Conservation (phyloP, 2,113 vertebrate genomes). For the Sylvilagus bachmani region DNA sequence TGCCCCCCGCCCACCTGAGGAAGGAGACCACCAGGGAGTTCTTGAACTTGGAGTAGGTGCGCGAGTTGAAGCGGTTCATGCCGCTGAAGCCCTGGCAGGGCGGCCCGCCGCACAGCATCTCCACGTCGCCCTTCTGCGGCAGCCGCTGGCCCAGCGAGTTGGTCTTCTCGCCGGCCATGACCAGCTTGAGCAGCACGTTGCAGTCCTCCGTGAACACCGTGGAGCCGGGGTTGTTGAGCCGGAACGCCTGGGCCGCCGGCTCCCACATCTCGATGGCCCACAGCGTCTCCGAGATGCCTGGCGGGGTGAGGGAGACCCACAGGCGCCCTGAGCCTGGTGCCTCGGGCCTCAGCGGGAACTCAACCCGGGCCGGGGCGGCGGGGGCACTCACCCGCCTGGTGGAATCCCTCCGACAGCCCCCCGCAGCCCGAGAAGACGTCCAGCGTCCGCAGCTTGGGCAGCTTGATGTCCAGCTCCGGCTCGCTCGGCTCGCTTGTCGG, state of each 20-base stretch:
- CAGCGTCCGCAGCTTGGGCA: conserved; percentile 93
- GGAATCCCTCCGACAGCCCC: conserved; percentile 97
- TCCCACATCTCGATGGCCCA: conserved; percentile 99
- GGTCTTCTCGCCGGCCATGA: conserved; percentile 95
- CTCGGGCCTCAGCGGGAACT: rapidly evolving
- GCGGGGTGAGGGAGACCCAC: neutral
- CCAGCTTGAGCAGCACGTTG: conserved; percentile 96
- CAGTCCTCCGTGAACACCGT: conserved; percentile 99
- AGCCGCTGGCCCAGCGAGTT: conserved; percentile 95
- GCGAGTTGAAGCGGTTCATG: conserved; percentile 99
- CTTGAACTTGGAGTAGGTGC: conserved; percentile 99
- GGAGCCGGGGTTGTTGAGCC: conserved; percentile 95
- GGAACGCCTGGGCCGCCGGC: conserved; percentile 96
- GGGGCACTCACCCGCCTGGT: conserved; percentile 93
- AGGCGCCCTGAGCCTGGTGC: neutral
- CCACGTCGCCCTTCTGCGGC: conserved; percentile 97
- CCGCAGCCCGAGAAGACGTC: conserved; percentile 98
- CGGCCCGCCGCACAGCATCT: conserved; percentile 97
- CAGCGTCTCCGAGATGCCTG: conserved; percentile 91
- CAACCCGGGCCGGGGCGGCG: rapidly evolving
- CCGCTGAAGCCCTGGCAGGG: conserved; percentile 99
- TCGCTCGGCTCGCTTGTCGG: conserved; percentile 86
- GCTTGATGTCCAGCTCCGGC: conserved; percentile 81
- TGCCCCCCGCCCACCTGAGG: conserved; percentile 90
- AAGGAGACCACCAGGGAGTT: conserved; percentile 98